A percentile compares a stretch with the other conserved stretches of the same genome.
Evolutionary conservation across 2,888 invertebrate species (phyloP).

Genomic region (Chironomus tentans): DNA sequence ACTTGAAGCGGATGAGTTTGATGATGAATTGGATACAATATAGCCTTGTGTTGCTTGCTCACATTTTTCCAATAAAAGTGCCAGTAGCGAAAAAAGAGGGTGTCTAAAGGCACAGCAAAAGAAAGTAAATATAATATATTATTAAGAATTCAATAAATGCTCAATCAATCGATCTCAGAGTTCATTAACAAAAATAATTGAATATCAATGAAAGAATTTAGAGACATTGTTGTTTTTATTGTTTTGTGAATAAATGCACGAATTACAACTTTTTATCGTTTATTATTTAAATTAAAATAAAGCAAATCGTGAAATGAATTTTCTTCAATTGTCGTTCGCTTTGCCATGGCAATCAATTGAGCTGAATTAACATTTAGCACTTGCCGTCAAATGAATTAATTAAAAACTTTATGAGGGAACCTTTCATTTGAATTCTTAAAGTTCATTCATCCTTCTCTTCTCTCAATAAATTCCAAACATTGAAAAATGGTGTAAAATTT

Average conservation of each 20-base stretch:
- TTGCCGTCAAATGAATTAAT: too few species aligned
- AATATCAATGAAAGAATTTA: not conserved
- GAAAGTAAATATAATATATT: not conserved
- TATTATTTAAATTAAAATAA: not conserved
- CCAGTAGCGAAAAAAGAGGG: constrained; percentile 86
- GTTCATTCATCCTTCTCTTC: not conserved
- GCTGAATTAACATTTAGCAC: too few species aligned
- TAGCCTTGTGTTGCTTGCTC: constrained; percentile 91
- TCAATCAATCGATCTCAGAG: not conserved
- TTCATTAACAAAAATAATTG: not conserved
- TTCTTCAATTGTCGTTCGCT: too few species aligned
- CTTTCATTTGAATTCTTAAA: not conserved
- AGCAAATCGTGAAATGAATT: not conserved
- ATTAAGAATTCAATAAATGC: not conserved
- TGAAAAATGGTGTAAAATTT: not conserved
- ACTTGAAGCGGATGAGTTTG: constrained; percentile 81
- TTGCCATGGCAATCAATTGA: too few species aligned
- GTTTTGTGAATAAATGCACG: not conserved
- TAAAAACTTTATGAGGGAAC: not conserved
- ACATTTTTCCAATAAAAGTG: constrained; percentile 89
- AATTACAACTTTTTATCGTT: not conserved
- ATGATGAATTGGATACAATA: constrained; percentile 62
- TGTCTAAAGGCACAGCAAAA: constrained; percentile 50
- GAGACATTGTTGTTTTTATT: not conserved
- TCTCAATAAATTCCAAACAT: not conserved